phyloP scores from a whole-genome alignment of 2,888 invertebrate genomes.

The Syritta pipiens region DNA sequence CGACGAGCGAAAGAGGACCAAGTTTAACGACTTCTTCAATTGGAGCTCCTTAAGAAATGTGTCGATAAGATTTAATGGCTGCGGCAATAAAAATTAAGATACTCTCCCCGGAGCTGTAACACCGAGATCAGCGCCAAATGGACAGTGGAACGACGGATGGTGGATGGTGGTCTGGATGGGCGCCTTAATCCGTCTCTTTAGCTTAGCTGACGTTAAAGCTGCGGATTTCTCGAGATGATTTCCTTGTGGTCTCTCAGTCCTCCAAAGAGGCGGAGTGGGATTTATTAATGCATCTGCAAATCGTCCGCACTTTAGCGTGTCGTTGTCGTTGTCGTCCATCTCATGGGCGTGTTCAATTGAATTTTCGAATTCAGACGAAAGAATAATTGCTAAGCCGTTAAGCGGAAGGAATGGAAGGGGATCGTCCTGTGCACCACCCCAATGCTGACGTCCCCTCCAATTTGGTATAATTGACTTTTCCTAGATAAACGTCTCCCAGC shows the following conservation, averaged over 20 bases:
- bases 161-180: not conserved
- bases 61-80: slow-evolving; percentile 67
- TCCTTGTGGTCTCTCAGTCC: not conserved
- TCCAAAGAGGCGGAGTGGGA: not conserved
- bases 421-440: slow-evolving; percentile 3
- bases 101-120: not conserved
- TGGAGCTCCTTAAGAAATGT: slow-evolving; percentile 63
- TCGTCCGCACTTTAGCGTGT: slow-evolving; percentile 40
- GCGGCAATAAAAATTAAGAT: slow-evolving; percentile 64
- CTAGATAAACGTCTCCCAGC: slow-evolving; percentile 29
- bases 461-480: slow-evolving; percentile 44
- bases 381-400: slow-evolving; percentile 60
- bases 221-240: slow-evolving; percentile 9
- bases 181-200: slow-evolving; percentile 38
- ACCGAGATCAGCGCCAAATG: not conserved
- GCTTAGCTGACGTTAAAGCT: slow-evolving; percentile 33
- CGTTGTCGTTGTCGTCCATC: not conserved
- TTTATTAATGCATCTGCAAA: slow-evolving; percentile 58
- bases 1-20: slow-evolving; percentile 44
- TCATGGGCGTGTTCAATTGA: slow-evolving; percentile 54
- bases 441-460: slow-evolving; percentile 27
- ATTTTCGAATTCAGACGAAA: slow-evolving; percentile 29
- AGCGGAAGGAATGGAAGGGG: slow-evolving; percentile 47
- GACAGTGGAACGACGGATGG: slow-evolving; percentile 1
- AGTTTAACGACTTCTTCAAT: slow-evolving; percentile 65